Conservation (phyloP, 2,797 vertebrate species). For the Chloroceryle amazona region DNA sequence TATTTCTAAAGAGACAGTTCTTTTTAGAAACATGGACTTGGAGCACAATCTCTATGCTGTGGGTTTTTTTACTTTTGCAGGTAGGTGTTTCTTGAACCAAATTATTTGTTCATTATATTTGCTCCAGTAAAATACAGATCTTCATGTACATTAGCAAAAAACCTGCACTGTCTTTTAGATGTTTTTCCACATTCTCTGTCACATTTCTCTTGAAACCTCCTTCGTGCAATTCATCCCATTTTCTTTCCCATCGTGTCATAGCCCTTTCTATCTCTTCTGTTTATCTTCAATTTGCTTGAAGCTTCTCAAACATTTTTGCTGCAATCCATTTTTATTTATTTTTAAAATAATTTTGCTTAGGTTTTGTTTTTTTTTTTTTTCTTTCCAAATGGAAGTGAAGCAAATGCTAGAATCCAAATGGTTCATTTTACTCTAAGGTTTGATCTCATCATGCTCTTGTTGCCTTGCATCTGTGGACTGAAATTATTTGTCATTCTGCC, state of each 20-base stretch:
- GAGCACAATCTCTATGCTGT: background rate
- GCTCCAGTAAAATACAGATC: background rate
- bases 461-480: constrained; percentile 53
- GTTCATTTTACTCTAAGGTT: constrained; percentile 69
- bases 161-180: background rate
- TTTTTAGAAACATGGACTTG: background rate
- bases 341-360: background rate
- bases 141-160: background rate
- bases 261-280: background rate
- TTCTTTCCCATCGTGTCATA: background rate
- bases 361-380: background rate
- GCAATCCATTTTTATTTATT: background rate
- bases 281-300: background rate
- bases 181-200: background rate
- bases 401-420: constrained; percentile 85
- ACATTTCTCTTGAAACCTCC: background rate
- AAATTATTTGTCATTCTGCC: constrained; percentile 74
- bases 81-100: background rate
- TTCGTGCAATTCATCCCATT: background rate
- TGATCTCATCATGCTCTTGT: constrained; percentile 72
- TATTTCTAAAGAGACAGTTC: background rate
- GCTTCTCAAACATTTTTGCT: background rate
- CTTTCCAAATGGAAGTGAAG: constrained; percentile 26
- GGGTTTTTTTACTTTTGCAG: background rate
- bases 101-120: background rate